Evolutionary conservation across 2,888 invertebrate species (phyloP).

Genomic region (Coenonympha glycerion): DNA sequence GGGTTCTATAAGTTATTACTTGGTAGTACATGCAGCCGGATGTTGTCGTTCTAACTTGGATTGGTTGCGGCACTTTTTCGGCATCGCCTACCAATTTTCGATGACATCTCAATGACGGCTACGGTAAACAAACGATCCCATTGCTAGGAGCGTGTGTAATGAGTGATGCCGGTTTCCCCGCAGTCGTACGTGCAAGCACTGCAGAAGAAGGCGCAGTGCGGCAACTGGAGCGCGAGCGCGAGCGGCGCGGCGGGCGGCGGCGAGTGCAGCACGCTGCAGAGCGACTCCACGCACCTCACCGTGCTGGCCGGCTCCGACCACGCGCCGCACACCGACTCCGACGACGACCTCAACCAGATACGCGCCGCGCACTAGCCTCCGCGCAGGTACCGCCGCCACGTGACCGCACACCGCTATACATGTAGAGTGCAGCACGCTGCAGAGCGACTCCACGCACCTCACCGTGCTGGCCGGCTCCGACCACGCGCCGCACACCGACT

Average conservation of each 20-base stretch:
- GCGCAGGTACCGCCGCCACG: conserved; percentile 61
- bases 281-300: conserved; percentile 85
- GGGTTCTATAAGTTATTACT: no score
- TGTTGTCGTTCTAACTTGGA: no score
- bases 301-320: conserved; percentile 82
- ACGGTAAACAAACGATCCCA: no score
- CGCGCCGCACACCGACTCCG: conserved; percentile 76
- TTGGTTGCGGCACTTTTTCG: no score
- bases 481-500: conserved; percentile 74
- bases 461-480: conserved; percentile 84
- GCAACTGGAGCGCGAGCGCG: conserved; percentile 54
- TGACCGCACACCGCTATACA: no score
- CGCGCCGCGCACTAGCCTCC: conserved; percentile 44
- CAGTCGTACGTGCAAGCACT: conserved; percentile 88
- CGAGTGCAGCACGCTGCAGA: conserved; percentile 85
- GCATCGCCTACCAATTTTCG: no score
- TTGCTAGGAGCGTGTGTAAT: no score
- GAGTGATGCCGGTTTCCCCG: conserved; percentile 59
- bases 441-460: conserved; percentile 85
- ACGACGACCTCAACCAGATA: conserved; percentile 71
- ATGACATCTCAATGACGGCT: no score
- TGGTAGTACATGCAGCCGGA: no score
- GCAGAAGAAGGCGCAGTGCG: conserved; percentile 82
- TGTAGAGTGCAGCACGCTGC: conserved; percentile 84
- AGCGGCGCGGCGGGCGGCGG: conserved; percentile 79